Conservation (phyloP, 2,888 invertebrate species). For the Caradrina kadenii region DNA sequence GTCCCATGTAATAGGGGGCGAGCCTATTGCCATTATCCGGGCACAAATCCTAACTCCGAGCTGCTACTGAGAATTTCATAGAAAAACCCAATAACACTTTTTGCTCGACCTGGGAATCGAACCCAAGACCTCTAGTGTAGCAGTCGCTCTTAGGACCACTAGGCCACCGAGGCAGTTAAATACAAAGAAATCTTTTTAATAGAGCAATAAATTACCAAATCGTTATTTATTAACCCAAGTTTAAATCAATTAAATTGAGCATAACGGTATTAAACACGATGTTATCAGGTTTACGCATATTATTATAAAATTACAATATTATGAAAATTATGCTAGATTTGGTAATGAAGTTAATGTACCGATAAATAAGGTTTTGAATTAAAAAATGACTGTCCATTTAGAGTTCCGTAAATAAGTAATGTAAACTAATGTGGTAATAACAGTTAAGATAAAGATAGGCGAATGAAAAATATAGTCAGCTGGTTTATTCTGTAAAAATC, state of each 20-base stretch:
- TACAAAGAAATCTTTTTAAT: constrained; percentile 28
- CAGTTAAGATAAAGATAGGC: not conserved
- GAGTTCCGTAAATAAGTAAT: constrained; percentile 19
- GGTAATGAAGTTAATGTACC: constrained; percentile 43
- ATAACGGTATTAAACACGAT: constrained; percentile 40
- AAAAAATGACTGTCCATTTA: constrained; percentile 30
- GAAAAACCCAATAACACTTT: too few relatives aligned
- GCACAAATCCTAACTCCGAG: too few relatives aligned
- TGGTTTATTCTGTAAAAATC: not conserved
- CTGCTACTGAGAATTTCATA: too few relatives aligned
- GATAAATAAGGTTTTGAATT: constrained; percentile 52
- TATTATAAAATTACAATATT: constrained; percentile 34
- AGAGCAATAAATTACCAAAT: constrained; percentile 27
- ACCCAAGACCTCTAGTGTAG: too few relatives aligned
- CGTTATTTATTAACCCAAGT: constrained; percentile 34
- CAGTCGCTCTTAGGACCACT: too few relatives aligned
- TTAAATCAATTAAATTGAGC: constrained; percentile 48
- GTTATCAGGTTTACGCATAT: constrained; percentile 24
- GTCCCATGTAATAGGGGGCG: too few relatives aligned
- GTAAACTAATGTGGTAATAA: not conserved
- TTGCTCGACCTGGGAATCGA: too few relatives aligned
- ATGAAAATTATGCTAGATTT: constrained; percentile 33
- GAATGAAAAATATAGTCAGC: not conserved
- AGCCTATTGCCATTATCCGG: too few relatives aligned
- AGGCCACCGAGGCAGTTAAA: too few relatives aligned